Evolutionary conservation across 1,140 invertebrate genomes (phyloP), one percentile per base, ranked within the genome.

Genomic region (Hydropsyche tenuis): DNA sequence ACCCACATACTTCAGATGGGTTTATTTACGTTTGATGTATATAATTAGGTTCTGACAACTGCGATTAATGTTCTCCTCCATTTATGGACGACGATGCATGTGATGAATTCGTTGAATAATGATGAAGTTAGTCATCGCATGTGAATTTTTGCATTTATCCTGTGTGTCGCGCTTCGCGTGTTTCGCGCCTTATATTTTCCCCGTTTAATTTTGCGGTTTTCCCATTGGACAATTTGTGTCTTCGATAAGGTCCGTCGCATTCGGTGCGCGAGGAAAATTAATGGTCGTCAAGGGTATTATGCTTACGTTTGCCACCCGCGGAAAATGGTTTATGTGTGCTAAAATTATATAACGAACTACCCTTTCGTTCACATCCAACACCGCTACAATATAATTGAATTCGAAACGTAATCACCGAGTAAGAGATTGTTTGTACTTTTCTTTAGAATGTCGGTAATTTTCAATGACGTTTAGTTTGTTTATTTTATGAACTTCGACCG

Each of bases 161-260:
- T 2, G 23, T n/a, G 16, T 16, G 3, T 22, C 30, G 3, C 43
- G 11, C 20, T n/a, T n/a, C n/a, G n/a, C n/a, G n/a, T n/a, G n/a
- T n/a, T n/a, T n/a, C n/a, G n/a, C n/a, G n/a, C n/a, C n/a, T n/a
- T n/a, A n/a, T n/a, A n/a, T n/a, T n/a, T n/a, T n/a, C n/a, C n/a
- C n/a, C n/a, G n/a, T n/a, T n/a, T n/a, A n/a, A n/a, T n/a, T n/a
- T n/a, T n/a, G n/a, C n/a, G 23, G 46, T 46, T 27, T 42, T 37
- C 66, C 37, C 69, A 63, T 74, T 77, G 74, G 74, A 77, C 74
- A 77, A 77, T 77, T 77, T 77, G 75, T 72, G 69, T 74, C 73
- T 77, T n/a, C n/a, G 75, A 77, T 77, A 74, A 69, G 75, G 73
- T 74, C 73, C 73, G 75, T 72, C 73, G 73, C 75, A n/a, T 77